phyloP scores from a whole-genome alignment of 2,888 invertebrate genomes.

The Parapristionchus giblindavisi region DNA sequence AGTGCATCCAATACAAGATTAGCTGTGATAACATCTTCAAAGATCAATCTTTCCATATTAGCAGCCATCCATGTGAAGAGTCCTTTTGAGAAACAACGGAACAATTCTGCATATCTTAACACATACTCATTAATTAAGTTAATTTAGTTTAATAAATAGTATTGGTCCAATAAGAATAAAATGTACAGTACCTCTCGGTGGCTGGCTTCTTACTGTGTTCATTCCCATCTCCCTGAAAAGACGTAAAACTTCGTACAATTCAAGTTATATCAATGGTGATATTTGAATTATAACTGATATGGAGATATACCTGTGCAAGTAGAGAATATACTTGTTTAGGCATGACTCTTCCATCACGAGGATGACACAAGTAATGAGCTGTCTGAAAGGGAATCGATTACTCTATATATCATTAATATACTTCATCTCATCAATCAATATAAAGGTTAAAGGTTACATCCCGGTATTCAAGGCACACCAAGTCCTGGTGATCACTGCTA shows the following conservation, averaged over 20 bases:
- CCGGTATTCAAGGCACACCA: too few species aligned
- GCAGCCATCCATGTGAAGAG: constrained; percentile 62
- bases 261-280: not conserved
- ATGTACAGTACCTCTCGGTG: constrained; percentile 25
- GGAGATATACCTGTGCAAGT: constrained; percentile 26
- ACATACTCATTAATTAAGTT: not conserved
- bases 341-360: constrained; percentile 83
- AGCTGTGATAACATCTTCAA: constrained; percentile 47
- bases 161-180: too few species aligned
- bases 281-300: not conserved
- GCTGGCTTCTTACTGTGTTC: constrained; percentile 45
- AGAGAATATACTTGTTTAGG: constrained; percentile 77
- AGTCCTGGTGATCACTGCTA: too few species aligned
- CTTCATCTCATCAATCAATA: constrained; percentile 76
- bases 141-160: not conserved
- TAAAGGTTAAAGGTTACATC: not conserved
- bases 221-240: constrained; percentile 38
- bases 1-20: constrained; percentile 48
- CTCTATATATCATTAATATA: not conserved
- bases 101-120: constrained; percentile 57
- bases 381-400: constrained; percentile 85
- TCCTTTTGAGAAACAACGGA: constrained; percentile 52
- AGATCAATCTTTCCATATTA: constrained; percentile 63
- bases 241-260: not conserved
- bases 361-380: constrained; percentile 85